phyloP scores from a whole-genome alignment of 2,113 vertebrate species.

The Chaetodon trifascialis region DNA sequence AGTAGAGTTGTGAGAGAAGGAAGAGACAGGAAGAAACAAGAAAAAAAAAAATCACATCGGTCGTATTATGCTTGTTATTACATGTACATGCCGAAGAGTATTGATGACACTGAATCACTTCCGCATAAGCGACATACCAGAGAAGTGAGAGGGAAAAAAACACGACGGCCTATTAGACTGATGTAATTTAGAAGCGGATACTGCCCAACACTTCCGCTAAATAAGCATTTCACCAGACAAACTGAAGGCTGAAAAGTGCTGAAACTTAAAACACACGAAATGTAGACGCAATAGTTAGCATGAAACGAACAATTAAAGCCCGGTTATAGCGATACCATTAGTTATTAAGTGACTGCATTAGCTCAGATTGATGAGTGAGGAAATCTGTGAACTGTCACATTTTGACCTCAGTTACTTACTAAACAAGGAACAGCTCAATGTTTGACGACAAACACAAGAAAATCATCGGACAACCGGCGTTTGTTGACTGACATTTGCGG shows the following conservation, averaged over 20 bases:
- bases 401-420: not conserved
- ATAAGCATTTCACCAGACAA: conserved; percentile 1
- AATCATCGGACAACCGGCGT: not conserved
- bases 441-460: not conserved
- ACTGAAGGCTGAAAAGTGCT: not conserved
- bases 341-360: not conserved
- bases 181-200: conserved; percentile 30
- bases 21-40: not conserved
- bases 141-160: conserved; percentile 14
- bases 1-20: not conserved
- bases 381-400: not conserved
- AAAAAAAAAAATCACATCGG: not conserved
- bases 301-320: not conserved
- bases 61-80: conserved; percentile 58
- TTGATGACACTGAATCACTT: conserved; percentile 67
- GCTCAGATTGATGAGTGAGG: not conserved
- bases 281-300: not conserved
- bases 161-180: conserved; percentile 28
- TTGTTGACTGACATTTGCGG: not conserved
- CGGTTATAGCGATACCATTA: not conserved
- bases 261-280: not conserved
- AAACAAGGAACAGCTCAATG: not conserved
- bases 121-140: conserved; percentile 70
- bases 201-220: conserved; percentile 45
- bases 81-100: conserved; percentile 55